Percentiles rank a stretch among this genome's conserved stretches.
These are phyloP conservation scores for Peromyscus attwateri DNA, from an alignment of 2,797 vertebrate species.

Conservation along the genomic window DNA sequence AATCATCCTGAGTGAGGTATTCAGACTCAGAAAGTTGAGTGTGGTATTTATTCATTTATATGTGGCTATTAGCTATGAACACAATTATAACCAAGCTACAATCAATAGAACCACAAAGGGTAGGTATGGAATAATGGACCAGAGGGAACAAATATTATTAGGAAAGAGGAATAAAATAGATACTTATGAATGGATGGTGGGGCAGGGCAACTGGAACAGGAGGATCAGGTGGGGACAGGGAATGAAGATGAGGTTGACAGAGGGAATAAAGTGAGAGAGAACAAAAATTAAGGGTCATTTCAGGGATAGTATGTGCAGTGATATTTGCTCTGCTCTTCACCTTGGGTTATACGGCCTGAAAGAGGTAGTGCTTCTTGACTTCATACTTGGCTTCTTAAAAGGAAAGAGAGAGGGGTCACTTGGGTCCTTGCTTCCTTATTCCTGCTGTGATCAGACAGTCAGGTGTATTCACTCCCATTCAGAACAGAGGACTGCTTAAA, in stretches of 20 bases:
- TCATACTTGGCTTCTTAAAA: too few relatives aligned
- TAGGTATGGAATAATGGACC: neutral
- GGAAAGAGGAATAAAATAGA: neutral
- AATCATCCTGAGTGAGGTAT: neutral
- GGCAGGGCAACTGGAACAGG: neutral
- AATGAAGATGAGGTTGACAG: neutral
- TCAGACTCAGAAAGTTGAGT: neutral
- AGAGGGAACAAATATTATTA: neutral
- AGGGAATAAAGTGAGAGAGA: neutral
- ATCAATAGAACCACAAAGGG: neutral
- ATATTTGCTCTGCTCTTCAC: too few relatives aligned
- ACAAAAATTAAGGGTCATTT: neutral
- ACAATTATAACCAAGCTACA: neutral
- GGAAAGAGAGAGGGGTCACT: too few relatives aligned
- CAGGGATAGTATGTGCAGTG: neutral
- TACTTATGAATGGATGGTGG: too few relatives aligned
- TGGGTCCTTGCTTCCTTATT: too few relatives aligned
- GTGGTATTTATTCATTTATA: neutral
- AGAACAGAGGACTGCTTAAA: too few relatives aligned
- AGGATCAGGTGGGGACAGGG: neutral
- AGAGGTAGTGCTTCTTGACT: too few relatives aligned
- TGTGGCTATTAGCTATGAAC: neutral
- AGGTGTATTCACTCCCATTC: too few relatives aligned
- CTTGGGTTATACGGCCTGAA: too few relatives aligned
- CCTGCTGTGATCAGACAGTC: too few relatives aligned